Percentiles rank a stretch among this genome's conserved stretches.
phyloP scores from a whole-genome alignment of 2,888 invertebrate genomes.

The Pristionchus maxplancki region DNA sequence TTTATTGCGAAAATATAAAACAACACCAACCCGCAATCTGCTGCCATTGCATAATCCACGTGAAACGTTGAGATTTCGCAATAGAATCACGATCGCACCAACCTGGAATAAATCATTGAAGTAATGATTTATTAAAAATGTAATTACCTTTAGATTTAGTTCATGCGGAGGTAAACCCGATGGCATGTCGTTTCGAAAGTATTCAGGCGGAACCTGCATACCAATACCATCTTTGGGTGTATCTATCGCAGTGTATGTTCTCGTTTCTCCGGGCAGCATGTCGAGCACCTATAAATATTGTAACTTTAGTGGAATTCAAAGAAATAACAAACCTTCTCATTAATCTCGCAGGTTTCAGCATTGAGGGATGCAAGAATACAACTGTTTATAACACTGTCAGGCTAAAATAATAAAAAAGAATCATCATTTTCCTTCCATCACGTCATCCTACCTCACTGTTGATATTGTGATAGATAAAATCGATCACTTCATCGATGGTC shows the following conservation, averaged over 20 bases:
- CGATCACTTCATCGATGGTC: neutral
- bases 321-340: neutral
- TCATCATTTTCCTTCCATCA: no score
- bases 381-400: neutral
- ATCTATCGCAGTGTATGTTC: neutral
- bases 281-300: neutral
- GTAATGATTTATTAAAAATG: neutral
- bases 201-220: neutral
- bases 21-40: neutral
- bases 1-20: no score
- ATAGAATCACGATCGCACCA: neutral
- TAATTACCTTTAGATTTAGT: neutral
- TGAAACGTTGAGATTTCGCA: neutral
- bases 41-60: neutral
- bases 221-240: neutral
- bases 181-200: neutral
- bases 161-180: constrained; percentile 5
- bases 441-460: neutral
- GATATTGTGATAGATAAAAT: neutral
- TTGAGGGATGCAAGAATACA: neutral
- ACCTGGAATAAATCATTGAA: neutral
- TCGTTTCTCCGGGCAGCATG: neutral
- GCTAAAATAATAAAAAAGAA: neutral
- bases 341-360: neutral
- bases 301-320: neutral